These are phyloP conservation scores for Actinostola sp. DNA, from an alignment of 92 coral and sea anemone genomes.

Conservation along the genomic window DNA sequence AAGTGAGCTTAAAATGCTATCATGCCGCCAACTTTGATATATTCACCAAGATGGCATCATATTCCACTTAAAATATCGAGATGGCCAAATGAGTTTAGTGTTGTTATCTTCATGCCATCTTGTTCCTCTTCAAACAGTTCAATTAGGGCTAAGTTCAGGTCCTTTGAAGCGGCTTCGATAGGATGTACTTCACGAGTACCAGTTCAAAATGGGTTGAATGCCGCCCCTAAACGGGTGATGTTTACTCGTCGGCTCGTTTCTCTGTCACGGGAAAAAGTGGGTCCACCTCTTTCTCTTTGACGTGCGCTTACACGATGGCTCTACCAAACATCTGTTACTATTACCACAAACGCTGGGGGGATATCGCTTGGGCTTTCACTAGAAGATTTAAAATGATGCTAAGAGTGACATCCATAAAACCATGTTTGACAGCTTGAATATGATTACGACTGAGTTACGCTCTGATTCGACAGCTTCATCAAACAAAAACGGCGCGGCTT, in stretches of 20 bases:
- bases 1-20: constrained; percentile 9
- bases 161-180: neutral
- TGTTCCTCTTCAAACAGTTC: constrained; percentile 4
- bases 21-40: neutral
- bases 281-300: constrained; percentile 14
- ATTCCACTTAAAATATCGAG: neutral
- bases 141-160: neutral
- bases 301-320: neutral
- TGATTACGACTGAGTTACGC: constrained; percentile 4
- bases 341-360: constrained; percentile 9
- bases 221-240: neutral
- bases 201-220: constrained; percentile 1
- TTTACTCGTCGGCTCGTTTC: neutral
- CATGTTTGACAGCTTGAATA: constrained; percentile 11
- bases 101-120: neutral
- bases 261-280: neutral
- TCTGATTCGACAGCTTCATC: constrained; percentile 12
- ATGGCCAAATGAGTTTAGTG: too few species aligned
- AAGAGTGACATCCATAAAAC: neutral
- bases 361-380: neutral
- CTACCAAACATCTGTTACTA: neutral
- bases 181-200: neutral
- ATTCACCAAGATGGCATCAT: neutral
- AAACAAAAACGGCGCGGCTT: neutral
- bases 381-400: constrained; percentile 1